These are phyloP conservation scores for Athene noctua DNA, from an alignment of 2,113 vertebrate species.

Conservation along the genomic window DNA sequence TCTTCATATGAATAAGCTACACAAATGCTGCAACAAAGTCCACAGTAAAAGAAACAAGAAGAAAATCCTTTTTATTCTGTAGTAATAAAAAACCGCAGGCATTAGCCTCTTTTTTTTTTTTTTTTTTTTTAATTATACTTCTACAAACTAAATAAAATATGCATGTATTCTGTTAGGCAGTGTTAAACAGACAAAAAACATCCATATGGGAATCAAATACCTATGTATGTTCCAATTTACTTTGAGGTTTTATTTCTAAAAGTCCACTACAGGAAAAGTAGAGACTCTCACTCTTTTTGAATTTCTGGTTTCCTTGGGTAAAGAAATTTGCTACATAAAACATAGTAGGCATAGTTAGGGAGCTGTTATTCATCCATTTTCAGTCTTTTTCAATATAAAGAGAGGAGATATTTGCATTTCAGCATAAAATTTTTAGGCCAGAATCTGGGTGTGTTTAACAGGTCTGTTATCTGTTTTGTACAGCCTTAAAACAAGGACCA, in stretches of 20 bases:
- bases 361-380: not conserved
- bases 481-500: not conserved
- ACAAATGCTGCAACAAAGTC: not conserved
- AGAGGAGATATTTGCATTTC: not conserved
- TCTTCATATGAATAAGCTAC: not conserved
- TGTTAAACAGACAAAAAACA: not conserved
- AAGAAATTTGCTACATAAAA: not conserved
- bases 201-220: not conserved
- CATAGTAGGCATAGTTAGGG: not conserved
- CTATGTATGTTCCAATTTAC: not conserved
- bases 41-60: not conserved
- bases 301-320: not conserved
- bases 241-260: not conserved
- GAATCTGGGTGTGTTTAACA: not conserved
- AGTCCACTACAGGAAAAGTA: not conserved
- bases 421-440: not conserved
- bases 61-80: not conserved
- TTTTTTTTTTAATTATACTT: not conserved
- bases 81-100: not conserved
- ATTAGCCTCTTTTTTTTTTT: not conserved
- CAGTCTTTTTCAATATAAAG: not conserved
- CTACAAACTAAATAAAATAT: not conserved
- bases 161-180: not conserved
- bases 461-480: not conserved
- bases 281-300: fast-evolving